Conservation (phyloP, 2,888 invertebrate species). For the Eupithecia abbreviata region DNA sequence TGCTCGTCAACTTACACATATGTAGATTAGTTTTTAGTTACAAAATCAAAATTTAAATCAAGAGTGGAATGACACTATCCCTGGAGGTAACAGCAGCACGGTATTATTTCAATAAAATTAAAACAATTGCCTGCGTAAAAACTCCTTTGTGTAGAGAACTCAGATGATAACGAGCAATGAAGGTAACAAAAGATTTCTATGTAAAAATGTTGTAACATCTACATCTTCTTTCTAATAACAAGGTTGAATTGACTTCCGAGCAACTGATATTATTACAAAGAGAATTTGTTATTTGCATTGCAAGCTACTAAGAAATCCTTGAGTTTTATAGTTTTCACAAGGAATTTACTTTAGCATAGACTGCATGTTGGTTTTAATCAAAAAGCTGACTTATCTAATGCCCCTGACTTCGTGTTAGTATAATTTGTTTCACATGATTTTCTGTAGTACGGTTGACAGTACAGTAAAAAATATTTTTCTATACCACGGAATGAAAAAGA, state of each 20-base stretch:
- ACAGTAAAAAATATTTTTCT: too few relatives aligned
- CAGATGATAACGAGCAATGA: background rate
- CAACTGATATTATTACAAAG: background rate
- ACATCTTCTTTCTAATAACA: background rate
- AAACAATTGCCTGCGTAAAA: background rate
- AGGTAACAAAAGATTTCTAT: background rate
- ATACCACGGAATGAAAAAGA: too few relatives aligned
- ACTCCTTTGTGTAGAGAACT: background rate
- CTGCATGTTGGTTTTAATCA: background rate
- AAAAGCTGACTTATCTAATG: background rate
- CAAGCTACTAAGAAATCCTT: background rate
- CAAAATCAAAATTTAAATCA: too few relatives aligned
- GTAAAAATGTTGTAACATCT: background rate
- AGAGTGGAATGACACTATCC: too few relatives aligned
- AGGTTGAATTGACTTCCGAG: background rate
- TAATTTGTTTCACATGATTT: too few relatives aligned
- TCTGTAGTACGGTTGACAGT: too few relatives aligned
- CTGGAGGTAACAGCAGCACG: too few relatives aligned
- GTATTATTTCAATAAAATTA: background rate
- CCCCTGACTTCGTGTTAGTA: too few relatives aligned
- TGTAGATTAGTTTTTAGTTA: too few relatives aligned
- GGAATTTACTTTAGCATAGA: background rate
- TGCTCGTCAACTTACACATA: too few relatives aligned
- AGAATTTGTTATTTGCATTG: background rate
- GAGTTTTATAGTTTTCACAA: background rate